Evolutionary conservation across 2,113 vertebrate genomes (phyloP), one percentile per base, ranked within the genome.

Genomic region (Hypanus sabinus): DNA sequence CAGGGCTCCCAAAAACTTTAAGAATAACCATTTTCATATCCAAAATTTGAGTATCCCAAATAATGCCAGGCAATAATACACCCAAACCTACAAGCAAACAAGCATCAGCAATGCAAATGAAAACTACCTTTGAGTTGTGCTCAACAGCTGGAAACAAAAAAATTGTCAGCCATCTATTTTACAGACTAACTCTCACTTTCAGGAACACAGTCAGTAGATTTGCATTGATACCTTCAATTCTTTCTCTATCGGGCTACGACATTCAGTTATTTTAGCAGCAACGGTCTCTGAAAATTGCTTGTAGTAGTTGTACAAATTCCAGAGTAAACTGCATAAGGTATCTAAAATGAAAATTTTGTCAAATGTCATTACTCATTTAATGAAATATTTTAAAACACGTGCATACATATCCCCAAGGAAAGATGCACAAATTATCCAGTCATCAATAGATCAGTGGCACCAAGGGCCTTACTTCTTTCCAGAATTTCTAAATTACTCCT

Each of bases 231-330:
- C 99, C 97, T 99, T 99, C 46, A 99, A 97, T 95, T 99, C 98
- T 96, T 99, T 99, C 96, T 99, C 99, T 94, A 99, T 97, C 1
- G 98, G 98, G 57, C 97, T 96, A 77, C 99, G 97, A 95, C 98
- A 97, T 95, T 98, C 97, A 94, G 94, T 57, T 94, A 99, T 96
- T 95, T 95, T 98, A 95, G 95, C 95, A 94, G 98, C 97, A 94
- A 99, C 94, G 16, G 95, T 96, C 62, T 97, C 97, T 20, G 97
- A 97, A 96, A 99, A 99, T 94, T 99, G 99, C 75, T 96, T 96
- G 95, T 99, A 99, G 94, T 99, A 99, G 95, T 97, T 97, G 95
- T 98, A 96, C 3, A 99, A 96, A 95, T 99, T 99, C 99, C 99
- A 99, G 5, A 99, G 96, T 92, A 99, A 96, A 95, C 97, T 97